Evolutionary conservation across 2,797 vertebrate species (phyloP).

Genomic region (Staurois parvus): DNA sequence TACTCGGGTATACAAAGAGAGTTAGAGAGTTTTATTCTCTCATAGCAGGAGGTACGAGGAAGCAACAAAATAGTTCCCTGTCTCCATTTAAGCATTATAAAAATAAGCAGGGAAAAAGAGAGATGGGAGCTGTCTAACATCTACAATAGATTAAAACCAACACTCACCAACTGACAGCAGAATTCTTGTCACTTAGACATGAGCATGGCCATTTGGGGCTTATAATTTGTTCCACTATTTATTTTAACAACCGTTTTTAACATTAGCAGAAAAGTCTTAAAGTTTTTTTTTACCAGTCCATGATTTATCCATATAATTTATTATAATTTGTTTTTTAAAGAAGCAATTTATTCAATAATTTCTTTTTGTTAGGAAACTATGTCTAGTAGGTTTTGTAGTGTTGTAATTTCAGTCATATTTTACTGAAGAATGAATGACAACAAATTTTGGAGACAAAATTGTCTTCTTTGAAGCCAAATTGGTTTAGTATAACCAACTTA

Average conservation of each 20-base stretch:
- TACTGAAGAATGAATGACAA: no score
- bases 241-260: not conserved
- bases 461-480: no score
- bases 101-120: not conserved
- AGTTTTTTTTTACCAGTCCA: no score
- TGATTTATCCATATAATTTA: no score
- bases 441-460: no score
- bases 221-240: not conserved
- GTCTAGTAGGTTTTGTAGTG: not conserved
- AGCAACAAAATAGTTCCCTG: not conserved
- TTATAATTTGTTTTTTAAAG: no score
- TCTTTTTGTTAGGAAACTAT: not conserved
- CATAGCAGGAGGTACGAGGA: not conserved
- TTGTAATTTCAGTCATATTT: no score
- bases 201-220: not conserved
- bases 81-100: not conserved
- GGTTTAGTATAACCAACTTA: no score
- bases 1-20: not conserved
- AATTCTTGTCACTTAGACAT: not conserved
- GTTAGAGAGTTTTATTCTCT: not conserved
- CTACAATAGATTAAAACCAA: not conserved
- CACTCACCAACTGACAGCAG: not conserved
- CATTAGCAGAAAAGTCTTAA: no score
- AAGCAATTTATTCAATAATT: no score
- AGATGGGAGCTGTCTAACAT: not conserved